Percentiles rank a stretch among this genome's conserved stretches.
Evolutionary conservation across 2,888 invertebrate species (phyloP).

Genomic region (Drosophila testacea): DNA sequence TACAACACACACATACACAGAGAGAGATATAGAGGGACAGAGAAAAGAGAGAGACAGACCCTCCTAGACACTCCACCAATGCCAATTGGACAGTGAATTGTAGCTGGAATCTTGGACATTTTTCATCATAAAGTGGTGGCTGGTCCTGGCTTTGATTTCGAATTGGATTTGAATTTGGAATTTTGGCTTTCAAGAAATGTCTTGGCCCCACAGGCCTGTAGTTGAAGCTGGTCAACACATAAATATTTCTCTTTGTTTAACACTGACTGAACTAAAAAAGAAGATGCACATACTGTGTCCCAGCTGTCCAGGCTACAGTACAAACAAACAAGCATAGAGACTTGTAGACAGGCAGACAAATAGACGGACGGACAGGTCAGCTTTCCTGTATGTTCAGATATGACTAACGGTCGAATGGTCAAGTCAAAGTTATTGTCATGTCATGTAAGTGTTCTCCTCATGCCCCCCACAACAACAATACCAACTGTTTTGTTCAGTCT

Average conservation of each 20-base stretch:
- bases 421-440: slow-evolving; percentile 82
- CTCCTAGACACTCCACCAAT: slow-evolving; percentile 31
- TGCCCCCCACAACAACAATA: slow-evolving; percentile 4
- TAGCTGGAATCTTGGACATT: slow-evolving; percentile 74
- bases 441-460: slow-evolving; percentile 65
- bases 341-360: slow-evolving; percentile 10
- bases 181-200: slow-evolving; percentile 67
- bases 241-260: slow-evolving; percentile 78
- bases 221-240: slow-evolving; percentile 63
- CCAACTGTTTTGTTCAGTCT: slow-evolving; percentile 35
- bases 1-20: slow-evolving; percentile 26
- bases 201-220: slow-evolving; percentile 45
- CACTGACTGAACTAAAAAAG: slow-evolving; percentile 51
- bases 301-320: slow-evolving; percentile 17
- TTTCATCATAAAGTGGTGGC: slow-evolving; percentile 74
- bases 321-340: slow-evolving; percentile 34
- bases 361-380: slow-evolving; percentile 6
- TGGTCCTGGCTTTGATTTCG: slow-evolving; percentile 70
- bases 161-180: slow-evolving; percentile 80
- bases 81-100: slow-evolving; percentile 45
- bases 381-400: slow-evolving; percentile 49
- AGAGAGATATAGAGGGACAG: slow-evolving; percentile 7
- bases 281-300: slow-evolving; percentile 16
- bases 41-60: slow-evolving; percentile 10
- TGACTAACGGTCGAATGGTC: slow-evolving; percentile 80